Conservation (phyloP, 2,797 vertebrate genomes). For the Enteromius thamalakanensis region DNA sequence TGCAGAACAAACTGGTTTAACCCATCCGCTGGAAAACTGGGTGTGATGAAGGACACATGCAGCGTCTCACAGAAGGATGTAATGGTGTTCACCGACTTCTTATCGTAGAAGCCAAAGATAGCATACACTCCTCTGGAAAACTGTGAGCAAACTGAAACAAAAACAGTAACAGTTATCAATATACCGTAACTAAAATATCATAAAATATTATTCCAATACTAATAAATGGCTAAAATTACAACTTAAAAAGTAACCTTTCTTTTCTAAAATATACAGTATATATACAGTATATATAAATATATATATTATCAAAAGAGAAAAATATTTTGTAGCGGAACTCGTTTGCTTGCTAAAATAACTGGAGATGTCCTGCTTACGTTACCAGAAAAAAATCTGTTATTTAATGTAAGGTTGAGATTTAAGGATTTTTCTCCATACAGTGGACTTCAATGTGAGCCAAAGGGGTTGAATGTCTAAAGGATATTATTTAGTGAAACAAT, state of each 20-base stretch:
- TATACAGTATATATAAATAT: no score
- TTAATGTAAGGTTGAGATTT: not conserved
- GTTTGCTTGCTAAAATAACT: not conserved
- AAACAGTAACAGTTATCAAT: not conserved
- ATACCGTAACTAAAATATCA: not conserved
- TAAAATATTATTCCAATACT: not conserved
- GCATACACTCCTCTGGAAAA: conserved; percentile 97
- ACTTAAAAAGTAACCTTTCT: not conserved
- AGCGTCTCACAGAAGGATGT: conserved; percentile 97
- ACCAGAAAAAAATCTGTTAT: not conserved
- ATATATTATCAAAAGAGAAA: not conserved
- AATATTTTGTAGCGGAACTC: not conserved
- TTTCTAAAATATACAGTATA: not conserved
- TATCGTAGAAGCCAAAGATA: conserved; percentile 98
- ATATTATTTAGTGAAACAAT: no score
- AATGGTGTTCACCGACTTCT: conserved; percentile 98
- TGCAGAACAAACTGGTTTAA: conserved; percentile 97
- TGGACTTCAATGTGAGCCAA: no score
- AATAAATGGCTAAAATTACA: not conserved
- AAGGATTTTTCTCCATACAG: no score
- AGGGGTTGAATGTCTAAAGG: no score
- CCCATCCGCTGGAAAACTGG: conserved; percentile 95
- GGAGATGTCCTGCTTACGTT: not conserved
- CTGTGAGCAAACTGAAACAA: conserved; percentile 90
- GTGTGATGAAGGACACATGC: conserved; percentile 97